Conservation (phyloP, 2,113 vertebrate species). For the Ammodytes marinus region DNA sequence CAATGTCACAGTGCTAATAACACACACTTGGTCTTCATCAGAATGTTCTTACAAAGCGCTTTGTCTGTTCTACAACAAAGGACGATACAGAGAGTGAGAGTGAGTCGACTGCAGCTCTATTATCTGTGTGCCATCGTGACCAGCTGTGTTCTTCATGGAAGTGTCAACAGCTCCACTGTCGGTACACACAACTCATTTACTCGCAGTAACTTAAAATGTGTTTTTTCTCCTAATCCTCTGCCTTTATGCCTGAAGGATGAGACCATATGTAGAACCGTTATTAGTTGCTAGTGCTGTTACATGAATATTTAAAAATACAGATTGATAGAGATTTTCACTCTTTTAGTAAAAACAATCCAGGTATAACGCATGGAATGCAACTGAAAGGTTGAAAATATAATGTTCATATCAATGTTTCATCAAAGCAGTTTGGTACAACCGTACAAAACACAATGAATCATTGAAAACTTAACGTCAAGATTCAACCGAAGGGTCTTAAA, state of each 20-base stretch:
- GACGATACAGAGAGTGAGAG: conserved; percentile 23
- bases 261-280: background rate
- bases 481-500: too few species aligned
- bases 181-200: background rate
- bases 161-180: conserved; percentile 29
- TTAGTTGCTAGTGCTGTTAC: background rate
- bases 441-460: background rate
- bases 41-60: conserved; percentile 49
- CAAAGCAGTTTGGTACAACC: background rate
- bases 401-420: too few species aligned
- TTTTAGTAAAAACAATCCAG: background rate
- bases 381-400: background rate
- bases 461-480: background rate
- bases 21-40: conserved; percentile 45
- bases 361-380: background rate
- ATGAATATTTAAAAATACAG: background rate
- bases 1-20: conserved; percentile 40
- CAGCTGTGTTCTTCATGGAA: conserved; percentile 44
- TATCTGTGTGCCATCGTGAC: conserved; percentile 58
- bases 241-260: background rate
- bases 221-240: background rate
- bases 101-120: conserved; percentile 52
- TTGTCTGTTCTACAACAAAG: conserved; percentile 60
- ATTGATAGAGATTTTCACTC: background rate
- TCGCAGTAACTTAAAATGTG: too few species aligned